A percentile compares a stretch with the other conserved stretches of the same genome.
Conservation (phyloP, 1,140 invertebrate genomes). For the Zaprionus capensis region DNA sequence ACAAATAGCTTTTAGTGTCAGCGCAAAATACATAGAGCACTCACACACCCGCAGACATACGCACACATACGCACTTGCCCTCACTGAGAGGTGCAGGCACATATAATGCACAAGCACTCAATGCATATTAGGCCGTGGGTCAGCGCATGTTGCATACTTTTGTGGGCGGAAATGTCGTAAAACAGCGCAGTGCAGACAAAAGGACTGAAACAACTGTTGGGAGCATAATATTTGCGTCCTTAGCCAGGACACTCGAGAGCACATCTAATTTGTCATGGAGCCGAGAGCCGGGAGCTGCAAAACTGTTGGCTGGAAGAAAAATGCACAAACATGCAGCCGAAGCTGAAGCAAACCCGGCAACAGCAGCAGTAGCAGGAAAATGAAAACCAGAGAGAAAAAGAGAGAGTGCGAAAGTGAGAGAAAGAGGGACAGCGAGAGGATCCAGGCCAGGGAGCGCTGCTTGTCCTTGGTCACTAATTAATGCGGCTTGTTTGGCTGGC, state of each 20-base stretch:
- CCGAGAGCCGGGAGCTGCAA: constrained; percentile 23
- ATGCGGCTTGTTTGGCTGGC: constrained; percentile 72
- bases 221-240: constrained; percentile 61
- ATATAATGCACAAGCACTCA: constrained; percentile 68
- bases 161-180: constrained; percentile 63
- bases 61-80: constrained; percentile 2
- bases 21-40: constrained; percentile 65
- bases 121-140: constrained; percentile 66
- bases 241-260: constrained; percentile 63
- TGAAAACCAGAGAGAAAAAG: not conserved
- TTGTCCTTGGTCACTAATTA: constrained; percentile 77
- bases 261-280: constrained; percentile 75
- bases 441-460: constrained; percentile 11
- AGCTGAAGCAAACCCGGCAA: not conserved
- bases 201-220: constrained; percentile 9
- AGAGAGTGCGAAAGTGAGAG: not conserved
- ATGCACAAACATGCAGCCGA: constrained; percentile 35
- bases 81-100: not conserved
- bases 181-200: constrained; percentile 36
- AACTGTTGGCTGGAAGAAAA: constrained; percentile 39
- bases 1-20: constrained; percentile 82
- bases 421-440: not conserved
- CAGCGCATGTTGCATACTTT: constrained; percentile 56
- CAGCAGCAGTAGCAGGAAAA: not conserved
- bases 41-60: constrained; percentile 14